A percentile compares a stretch with the other conserved stretches of the same genome.
Evolutionary conservation across 1,140 invertebrate species (phyloP).

Genomic region (Hypothenemus hampei): DNA sequence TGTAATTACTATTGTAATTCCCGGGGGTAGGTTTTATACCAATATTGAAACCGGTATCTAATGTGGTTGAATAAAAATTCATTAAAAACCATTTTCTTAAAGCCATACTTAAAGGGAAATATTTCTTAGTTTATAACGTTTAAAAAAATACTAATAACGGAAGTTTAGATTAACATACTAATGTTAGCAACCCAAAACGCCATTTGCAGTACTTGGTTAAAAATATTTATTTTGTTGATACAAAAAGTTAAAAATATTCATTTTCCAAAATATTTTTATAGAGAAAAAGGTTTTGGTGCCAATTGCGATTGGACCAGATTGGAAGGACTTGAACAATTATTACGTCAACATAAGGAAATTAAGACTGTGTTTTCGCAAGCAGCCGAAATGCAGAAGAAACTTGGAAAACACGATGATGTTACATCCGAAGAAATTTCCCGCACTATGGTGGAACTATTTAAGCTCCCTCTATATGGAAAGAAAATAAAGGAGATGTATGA

Average conservation of each 20-base stretch:
- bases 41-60: too few relatives aligned
- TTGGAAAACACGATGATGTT: constrained; percentile 12
- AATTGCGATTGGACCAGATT: constrained; percentile 24
- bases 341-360: constrained; percentile 32
- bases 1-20: too few relatives aligned
- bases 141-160: neutral
- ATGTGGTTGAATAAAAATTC: too few relatives aligned
- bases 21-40: too few relatives aligned
- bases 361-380: constrained; percentile 33
- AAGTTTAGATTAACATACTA: neutral
- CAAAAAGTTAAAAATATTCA: neutral
- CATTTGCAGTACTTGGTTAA: neutral
- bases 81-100: too few relatives aligned
- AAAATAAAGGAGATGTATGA: constrained; percentile 35
- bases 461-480: constrained; percentile 32
- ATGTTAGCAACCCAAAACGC: too few relatives aligned
- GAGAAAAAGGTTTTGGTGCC: constrained; percentile 31
- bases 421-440: constrained; percentile 23
- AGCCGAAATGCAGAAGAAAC: too few relatives aligned
- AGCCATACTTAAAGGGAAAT: too few relatives aligned
- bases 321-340: constrained; percentile 26
- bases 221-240: neutral
- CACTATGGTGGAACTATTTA: constrained; percentile 29
- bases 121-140: neutral
- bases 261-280: constrained; percentile 20